Evolutionary conservation across 2,888 invertebrate species (phyloP), one percentile per base, ranked within the genome.

Genomic region (Drosophila parthenogenetica): DNA sequence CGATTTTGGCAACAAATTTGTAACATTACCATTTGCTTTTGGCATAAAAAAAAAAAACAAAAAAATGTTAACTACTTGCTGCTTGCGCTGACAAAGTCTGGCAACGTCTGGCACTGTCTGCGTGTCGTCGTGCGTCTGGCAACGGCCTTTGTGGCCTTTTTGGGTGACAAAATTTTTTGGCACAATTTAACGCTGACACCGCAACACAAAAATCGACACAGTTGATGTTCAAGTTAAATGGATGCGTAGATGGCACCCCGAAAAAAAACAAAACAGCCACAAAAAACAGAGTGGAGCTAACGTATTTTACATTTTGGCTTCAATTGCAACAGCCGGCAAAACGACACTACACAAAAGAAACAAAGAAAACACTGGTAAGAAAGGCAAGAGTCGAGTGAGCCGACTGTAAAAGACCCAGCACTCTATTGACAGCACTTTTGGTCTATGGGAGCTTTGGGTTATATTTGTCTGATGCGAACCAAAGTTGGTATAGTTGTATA

Each of bases 101-200:
- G 29, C 25, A 8, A 32, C 29, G 29, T 48, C 29, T 25, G 55
- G 11, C 43, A 16, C 17, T 40, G 13, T 48, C 16, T 25, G 43
- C 29, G 25, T 14, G n/a, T n/a, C n/a, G n/a, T n/a, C n/a, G n/a
- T n/a, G n/a, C 16, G 43, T 43, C 17, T 43, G 16, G n/a, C 29
- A 48, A 48, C 19, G 59, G 49, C 63, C 55, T 57, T 65, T 54
- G 63, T 51, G 57, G 19, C 59, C 45, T 70, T 59, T 76, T 62
- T 29, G 29, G 61, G 78, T 80, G 83, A 80, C 86, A 82, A 78
- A 65, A 78, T 83, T 5, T 7, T 29, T 78, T 86, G 87, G 77
- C 86, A 83, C 79, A 83, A 86, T 83, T 82, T 77, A 57, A 63
- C 62, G 81, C 73, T 86, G 79, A 79, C 83, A 62, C 46, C 68